Evolutionary conservation across 2,797 vertebrate genomes (phyloP), one percentile per base, ranked within the genome.

Genomic region (Limnodromus scolopaceus): DNA sequence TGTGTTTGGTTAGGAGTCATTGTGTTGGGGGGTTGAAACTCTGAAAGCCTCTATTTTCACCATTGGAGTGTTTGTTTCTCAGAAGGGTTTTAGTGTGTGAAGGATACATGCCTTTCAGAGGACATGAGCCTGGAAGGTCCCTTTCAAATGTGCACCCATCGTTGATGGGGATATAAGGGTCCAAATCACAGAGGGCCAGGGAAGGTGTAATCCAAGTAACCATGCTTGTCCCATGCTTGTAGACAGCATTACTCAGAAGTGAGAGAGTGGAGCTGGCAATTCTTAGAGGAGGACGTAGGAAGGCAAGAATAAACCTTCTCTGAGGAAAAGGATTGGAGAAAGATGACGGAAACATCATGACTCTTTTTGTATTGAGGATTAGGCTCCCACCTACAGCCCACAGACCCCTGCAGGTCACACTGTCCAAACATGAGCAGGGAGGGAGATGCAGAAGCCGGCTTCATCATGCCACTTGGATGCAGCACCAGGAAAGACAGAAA

Each of bases 351-450:
- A 54, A 38, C 16, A 13, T 2, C 1, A 1, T 16, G 19, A 41
- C 16, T 57, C 34, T 69, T 58, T 83, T 72, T 18, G 3, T 64
- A 25, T 34, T 74, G 85, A 53, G 61, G 48, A n/a, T 58, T 32
- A 43, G 16, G 15, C 8, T 81, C 39, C 25, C 13, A 54, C 27
- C 13, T 36, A 61, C 5, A 9, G n/a, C 36, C 10, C 34, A 30
- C 32, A 79, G 28, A 11, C 24, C 30, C 18, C n/a, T 66, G 55
- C 19, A 74, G 39, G 38, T 58, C 69, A 25, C 1, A 1, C 13
- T 57, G 19, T 32, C 53, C 3, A 3, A 23, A 66, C 5, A 16
- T 0, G 4, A 64, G 27, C 25, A 69, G 3, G 1, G 38, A 38
- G 20, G n/a, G 2, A 5, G 49, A 32, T 28, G 48, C 55, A 38